Percentiles rank a stretch among this genome's conserved stretches.
Conservation (phyloP, 2,888 invertebrate species). For the Hemicrepidius hirtus region DNA sequence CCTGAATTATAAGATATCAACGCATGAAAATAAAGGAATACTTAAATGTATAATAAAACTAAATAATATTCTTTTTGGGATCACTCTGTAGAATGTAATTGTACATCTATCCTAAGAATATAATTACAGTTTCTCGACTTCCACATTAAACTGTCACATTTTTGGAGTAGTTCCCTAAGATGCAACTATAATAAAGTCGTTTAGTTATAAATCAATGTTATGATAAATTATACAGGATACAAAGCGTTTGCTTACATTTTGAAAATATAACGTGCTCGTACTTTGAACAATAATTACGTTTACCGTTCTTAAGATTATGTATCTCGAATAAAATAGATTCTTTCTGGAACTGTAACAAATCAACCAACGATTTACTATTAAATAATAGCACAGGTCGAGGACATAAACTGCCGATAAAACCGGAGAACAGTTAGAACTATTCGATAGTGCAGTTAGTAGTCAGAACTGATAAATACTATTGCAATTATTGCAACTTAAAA, state of each 20-base stretch:
- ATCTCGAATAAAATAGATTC: neutral
- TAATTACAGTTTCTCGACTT: too few relatives aligned
- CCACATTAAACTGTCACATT: too few relatives aligned
- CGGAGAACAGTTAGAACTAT: constrained; percentile 31
- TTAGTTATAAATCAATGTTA: constrained; percentile 1
- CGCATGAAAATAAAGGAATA: too few relatives aligned
- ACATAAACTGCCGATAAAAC: constrained; percentile 23
- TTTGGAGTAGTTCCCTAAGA: too few relatives aligned
- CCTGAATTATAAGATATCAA: too few relatives aligned
- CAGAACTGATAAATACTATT: constrained; percentile 30
- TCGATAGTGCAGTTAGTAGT: constrained; percentile 32
- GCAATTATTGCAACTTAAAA: constrained; percentile 28
- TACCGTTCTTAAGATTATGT: constrained; percentile 11
- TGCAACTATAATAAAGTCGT: constrained; percentile 7
- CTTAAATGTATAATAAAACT: too few relatives aligned
- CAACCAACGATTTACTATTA: constrained; percentile 14
- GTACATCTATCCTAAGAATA: too few relatives aligned
- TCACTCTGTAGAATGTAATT: too few relatives aligned
- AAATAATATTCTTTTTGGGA: too few relatives aligned
- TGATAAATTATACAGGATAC: constrained; percentile 3
- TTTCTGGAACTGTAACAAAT: constrained; percentile 23
- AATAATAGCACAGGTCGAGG: constrained; percentile 13
- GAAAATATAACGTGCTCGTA: too few relatives aligned
- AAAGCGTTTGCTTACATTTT: too few relatives aligned
- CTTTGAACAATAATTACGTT: too few relatives aligned